Conservation (phyloP, 1,140 invertebrate species). For the Theocolax elegans region DNA sequence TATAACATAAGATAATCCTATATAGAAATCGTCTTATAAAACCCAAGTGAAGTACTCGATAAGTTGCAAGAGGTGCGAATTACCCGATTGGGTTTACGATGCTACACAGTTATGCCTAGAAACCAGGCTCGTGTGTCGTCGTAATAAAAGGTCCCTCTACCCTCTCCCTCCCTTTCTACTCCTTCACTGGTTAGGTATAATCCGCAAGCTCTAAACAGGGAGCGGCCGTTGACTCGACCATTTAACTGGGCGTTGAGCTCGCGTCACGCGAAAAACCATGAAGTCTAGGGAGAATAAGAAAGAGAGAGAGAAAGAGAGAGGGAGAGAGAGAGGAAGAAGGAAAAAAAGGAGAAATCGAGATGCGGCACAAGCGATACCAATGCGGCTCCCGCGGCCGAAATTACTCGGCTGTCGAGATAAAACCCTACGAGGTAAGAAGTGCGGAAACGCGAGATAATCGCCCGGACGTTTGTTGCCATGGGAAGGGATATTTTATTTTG, state of each 20-base stretch:
- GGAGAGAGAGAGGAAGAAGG: background rate
- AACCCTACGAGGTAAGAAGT: background rate
- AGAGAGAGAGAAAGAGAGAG: background rate
- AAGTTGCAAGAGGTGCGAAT: constrained; percentile 43
- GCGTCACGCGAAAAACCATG: background rate
- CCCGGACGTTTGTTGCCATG: background rate
- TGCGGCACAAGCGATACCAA: too few species aligned
- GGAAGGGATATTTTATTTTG: background rate
- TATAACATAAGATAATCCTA: too few species aligned
- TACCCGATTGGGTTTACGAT: constrained; percentile 35
- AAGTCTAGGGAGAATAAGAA: background rate
- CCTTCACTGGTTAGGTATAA: too few species aligned
- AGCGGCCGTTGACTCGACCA: constrained; percentile 13
- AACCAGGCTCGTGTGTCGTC: constrained; percentile 15
- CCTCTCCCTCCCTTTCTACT: too few species aligned
- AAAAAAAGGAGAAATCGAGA: background rate
- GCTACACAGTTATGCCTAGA: constrained; percentile 17
- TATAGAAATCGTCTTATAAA: too few species aligned
- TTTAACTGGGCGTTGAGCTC: background rate
- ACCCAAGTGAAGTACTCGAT: too few species aligned
- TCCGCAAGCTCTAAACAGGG: too few species aligned
- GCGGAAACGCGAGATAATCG: background rate
- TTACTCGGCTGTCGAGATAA: background rate
- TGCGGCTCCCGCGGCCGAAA: too few species aligned
- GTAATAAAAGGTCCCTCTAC: too few species aligned